phyloP scores from a whole-genome alignment of 2,888 invertebrate species.

The Tiliacea aurago region DNA sequence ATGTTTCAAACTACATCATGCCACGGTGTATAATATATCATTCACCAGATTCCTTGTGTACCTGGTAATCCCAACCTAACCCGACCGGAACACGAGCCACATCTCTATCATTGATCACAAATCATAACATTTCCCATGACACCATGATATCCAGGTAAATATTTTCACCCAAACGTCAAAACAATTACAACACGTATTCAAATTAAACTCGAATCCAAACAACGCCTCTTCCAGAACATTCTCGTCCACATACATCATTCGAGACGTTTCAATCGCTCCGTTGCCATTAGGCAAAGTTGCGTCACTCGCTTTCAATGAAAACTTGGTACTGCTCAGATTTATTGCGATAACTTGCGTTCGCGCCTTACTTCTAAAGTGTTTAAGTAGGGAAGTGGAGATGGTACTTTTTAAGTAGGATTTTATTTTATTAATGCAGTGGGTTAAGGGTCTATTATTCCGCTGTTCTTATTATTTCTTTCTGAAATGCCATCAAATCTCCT shows the following conservation, averaged over 20 bases:
- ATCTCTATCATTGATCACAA: background rate
- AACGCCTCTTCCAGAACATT: conserved; percentile 34
- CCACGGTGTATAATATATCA: too few relatives aligned
- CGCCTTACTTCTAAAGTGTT: conserved; percentile 57
- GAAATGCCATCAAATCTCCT: too few relatives aligned
- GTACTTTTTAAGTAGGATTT: conserved; percentile 28
- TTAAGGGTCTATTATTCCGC: background rate
- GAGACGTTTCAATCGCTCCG: conserved; percentile 71
- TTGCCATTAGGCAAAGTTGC: conserved; percentile 76
- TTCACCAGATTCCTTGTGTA: background rate
- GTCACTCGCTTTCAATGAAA: conserved; percentile 76
- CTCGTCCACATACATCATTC: conserved; percentile 66
- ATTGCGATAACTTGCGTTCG: conserved; percentile 73
- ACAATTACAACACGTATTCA: conserved; percentile 45
- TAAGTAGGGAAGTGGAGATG: conserved; percentile 33
- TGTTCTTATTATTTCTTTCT: too few relatives aligned
- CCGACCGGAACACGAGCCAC: background rate
- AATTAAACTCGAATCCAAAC: conserved; percentile 49
- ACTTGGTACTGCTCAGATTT: conserved; percentile 77
- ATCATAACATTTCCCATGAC: background rate
- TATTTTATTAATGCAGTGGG: background rate
- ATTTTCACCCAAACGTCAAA: conserved; percentile 21
- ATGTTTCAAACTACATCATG: too few relatives aligned
- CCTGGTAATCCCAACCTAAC: background rate
- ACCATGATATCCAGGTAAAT: background rate